Percentiles rank a stretch among this genome's conserved stretches.
phyloP scores from a whole-genome alignment of 2,797 vertebrate genomes.

The Parotocinclus haroldoi region DNA sequence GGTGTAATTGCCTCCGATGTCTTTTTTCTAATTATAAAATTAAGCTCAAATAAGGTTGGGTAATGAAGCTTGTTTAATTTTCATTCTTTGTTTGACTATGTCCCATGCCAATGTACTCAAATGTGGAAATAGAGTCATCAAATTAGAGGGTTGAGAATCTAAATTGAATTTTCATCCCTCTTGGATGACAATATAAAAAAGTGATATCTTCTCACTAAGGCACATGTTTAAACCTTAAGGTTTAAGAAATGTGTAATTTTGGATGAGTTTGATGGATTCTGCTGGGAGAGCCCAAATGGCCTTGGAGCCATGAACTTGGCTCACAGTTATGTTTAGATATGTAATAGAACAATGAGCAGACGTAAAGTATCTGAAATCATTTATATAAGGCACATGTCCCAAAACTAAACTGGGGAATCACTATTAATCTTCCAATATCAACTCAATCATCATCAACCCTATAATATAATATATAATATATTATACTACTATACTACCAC shows the following conservation, averaged over 20 bases:
- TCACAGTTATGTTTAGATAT: conserved; percentile 14
- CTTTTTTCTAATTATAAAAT: conserved; percentile 70
- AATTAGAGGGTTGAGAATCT: conserved; percentile 46
- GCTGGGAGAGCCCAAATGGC: conserved; percentile 49
- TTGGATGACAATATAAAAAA: conserved; percentile 44
- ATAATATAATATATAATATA: no score
- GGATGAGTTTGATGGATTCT: conserved; percentile 22
- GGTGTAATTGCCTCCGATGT: conserved; percentile 63
- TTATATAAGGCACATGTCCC: no score
- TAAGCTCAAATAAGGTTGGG: conserved; percentile 64
- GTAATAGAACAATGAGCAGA: background rate
- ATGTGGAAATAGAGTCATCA: conserved; percentile 47
- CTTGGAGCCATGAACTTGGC: conserved; percentile 11
- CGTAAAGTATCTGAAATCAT: no score
- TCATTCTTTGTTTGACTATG: conserved; percentile 45
- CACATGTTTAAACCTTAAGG: conserved; percentile 30
- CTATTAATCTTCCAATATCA: no score
- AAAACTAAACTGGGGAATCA: no score
- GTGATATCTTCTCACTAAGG: conserved; percentile 23
- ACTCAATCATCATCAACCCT: no score
- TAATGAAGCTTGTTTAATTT: conserved; percentile 64
- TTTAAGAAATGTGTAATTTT: conserved; percentile 34
- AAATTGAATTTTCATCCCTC: conserved; percentile 50
- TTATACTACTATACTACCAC: no score
- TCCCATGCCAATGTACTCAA: conserved; percentile 46